Evolutionary conservation across 2,113 vertebrate species (phyloP).

Genomic region (Prunella himalayana): DNA sequence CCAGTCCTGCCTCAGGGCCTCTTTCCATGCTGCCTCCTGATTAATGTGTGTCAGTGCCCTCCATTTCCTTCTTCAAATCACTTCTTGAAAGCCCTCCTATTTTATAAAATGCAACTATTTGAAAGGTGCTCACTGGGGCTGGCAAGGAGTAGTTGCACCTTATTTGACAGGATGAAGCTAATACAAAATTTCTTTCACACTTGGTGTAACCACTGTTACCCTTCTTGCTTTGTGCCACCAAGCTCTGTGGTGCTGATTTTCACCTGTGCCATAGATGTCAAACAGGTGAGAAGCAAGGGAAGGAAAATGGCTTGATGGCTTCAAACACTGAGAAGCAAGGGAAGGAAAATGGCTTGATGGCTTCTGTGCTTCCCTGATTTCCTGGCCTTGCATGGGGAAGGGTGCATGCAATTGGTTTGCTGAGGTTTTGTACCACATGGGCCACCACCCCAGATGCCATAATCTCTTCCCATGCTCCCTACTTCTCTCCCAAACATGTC

Average conservation of each 20-base stretch:
- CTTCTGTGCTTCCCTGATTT: background rate
- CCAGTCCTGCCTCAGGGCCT: background rate
- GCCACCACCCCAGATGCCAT: background rate
- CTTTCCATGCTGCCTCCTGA: conserved; percentile 25
- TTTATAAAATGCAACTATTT: conserved; percentile 16
- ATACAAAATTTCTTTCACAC: background rate
- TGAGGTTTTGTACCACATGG: background rate
- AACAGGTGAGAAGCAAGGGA: background rate
- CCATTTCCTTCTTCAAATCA: conserved; percentile 61
- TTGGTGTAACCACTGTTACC: background rate
- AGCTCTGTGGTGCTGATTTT: background rate
- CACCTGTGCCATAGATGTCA: background rate
- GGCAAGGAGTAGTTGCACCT: background rate
- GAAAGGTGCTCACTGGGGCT: background rate
- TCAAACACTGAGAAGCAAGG: background rate
- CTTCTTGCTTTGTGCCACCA: background rate
- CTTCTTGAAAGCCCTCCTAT: conserved; percentile 36
- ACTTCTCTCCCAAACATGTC: background rate
- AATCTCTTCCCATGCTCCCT: background rate
- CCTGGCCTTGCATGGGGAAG: background rate
- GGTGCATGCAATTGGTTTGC: background rate
- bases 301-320: background rate
- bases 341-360: background rate
- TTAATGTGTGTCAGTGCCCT: conserved; percentile 60
- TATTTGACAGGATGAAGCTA: background rate